phyloP scores from a whole-genome alignment of 2,113 vertebrate genomes.

The Cheilinus undulatus region DNA sequence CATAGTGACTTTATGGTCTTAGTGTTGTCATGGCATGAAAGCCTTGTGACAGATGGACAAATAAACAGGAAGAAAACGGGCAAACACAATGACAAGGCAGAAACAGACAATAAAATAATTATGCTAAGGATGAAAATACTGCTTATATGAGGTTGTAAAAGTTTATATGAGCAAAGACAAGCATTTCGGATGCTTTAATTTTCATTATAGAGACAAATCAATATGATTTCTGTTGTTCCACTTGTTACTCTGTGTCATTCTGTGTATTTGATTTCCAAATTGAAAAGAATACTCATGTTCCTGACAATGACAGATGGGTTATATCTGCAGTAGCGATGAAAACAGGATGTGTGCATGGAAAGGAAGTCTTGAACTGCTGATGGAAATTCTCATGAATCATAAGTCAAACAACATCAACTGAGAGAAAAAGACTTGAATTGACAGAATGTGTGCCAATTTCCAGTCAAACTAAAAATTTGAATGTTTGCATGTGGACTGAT shows the following conservation, averaged over 20 bases:
- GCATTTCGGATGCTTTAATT: not conserved
- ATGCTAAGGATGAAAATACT: not conserved
- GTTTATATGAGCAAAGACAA: not conserved
- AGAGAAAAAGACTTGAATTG: not conserved
- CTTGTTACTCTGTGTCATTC: not conserved
- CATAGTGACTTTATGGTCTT: constrained; percentile 35
- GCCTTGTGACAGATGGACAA: constrained; percentile 43
- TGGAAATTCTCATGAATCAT: constrained; percentile 39
- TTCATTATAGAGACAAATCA: not conserved
- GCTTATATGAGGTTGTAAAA: not conserved
- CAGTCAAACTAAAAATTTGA: too few relatives aligned
- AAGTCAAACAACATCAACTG: constrained; percentile 1
- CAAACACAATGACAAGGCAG: not conserved
- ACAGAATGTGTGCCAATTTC: not conserved
- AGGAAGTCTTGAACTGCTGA: constrained; percentile 20
- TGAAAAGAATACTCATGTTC: not conserved
- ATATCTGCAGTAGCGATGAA: constrained; percentile 16
- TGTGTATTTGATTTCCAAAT: not conserved
- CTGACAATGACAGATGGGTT: not conserved
- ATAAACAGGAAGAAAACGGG: not conserved
- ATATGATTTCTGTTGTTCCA: not conserved
- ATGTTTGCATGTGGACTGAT: too few relatives aligned
- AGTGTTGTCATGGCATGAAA: not conserved
- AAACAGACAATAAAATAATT: not conserved
- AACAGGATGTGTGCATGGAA: constrained; percentile 54